Evolutionary conservation across 2,888 invertebrate species (phyloP), one percentile per base, ranked within the genome.

Genomic region (Pollenia labialis): DNA sequence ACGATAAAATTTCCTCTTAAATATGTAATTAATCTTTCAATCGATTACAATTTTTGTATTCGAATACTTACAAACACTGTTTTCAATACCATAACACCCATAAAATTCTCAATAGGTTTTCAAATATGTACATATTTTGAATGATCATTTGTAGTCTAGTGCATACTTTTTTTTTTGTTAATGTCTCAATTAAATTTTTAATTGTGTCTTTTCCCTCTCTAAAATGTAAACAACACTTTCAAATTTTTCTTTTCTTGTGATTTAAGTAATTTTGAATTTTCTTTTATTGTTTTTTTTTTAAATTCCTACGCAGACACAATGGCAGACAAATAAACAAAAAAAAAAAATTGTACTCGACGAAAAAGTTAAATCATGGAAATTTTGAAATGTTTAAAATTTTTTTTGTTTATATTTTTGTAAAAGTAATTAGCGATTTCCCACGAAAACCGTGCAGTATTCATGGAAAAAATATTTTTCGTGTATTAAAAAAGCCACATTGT

Each of bases 311-410:
- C 77, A 83, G 83, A 83, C 83, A 77, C 40, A 46, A 42, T 62
- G 77, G 83, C 77, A 83, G 83, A 83, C 83, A 71, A 77, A 71
- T 76, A 76, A 71, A 71, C 69, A 54, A 42, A 48, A 48, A 71
- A 54, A 54, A 7, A 18, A 56, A 71, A 54, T 14, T 7, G 16
- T 6, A n/a, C 42, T 58, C 58, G 23, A 42, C 7, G 18, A 18
- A 42, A 79, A 42, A 44, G n/a, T 52, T 60, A 69, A 79, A 52
- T 69, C 69, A 44, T 50, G 74, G 81, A 75, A 69, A 69, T 54
- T 82, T 56, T 46, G 7, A 66, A 23, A n/a, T 32, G 14, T 60
- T 52, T 60, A 16, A 16, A 52, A 56, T 71, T 12, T 56, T 66
- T 74, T 48, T 46, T 16, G 14, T 40, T 23, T 48, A 54, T 46